phyloP scores from a whole-genome alignment of 2,888 invertebrate species.

The Agonopterix arenella region DNA sequence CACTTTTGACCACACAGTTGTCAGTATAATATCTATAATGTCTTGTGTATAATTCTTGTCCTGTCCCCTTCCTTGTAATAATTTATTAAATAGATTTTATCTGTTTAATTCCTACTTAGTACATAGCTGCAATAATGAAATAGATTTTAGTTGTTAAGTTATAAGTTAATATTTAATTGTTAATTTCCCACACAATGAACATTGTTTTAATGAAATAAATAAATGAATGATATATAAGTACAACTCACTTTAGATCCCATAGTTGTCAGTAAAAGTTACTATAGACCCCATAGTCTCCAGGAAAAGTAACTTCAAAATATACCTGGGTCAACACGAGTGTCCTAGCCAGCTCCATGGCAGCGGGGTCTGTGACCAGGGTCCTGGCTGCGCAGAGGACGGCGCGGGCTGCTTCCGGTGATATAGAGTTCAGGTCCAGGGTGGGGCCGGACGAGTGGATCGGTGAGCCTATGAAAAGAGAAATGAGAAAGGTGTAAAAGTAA shows the following conservation, averaged over 20 bases:
- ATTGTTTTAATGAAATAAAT: too few species aligned
- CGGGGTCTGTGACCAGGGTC: slow-evolving; percentile 55
- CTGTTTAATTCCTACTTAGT: too few species aligned
- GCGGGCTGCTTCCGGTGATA: slow-evolving; percentile 63
- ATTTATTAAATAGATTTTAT: too few species aligned
- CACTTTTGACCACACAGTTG: background rate
- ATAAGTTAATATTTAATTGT: too few species aligned
- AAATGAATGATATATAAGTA: too few species aligned
- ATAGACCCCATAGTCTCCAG: background rate
- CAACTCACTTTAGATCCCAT: background rate
- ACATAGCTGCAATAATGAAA: too few species aligned
- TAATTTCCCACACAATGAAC: too few species aligned
- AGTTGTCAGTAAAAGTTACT: background rate
- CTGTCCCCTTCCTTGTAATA: too few species aligned
- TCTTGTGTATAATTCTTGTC: too few species aligned
- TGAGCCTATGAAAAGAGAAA: slow-evolving; percentile 28
- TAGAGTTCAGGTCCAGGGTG: slow-evolving; percentile 39
- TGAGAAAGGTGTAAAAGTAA: too few species aligned
- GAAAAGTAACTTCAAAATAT: background rate
- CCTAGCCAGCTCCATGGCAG: slow-evolving; percentile 55
- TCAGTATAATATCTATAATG: background rate
- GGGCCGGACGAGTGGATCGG: slow-evolving; percentile 35
- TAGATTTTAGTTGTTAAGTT: too few species aligned
- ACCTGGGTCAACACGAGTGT: slow-evolving; percentile 65
- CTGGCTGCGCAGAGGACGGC: slow-evolving; percentile 57